phyloP scores from a whole-genome alignment of 1,140 invertebrate genomes.

The Bemisia tabaci region DNA sequence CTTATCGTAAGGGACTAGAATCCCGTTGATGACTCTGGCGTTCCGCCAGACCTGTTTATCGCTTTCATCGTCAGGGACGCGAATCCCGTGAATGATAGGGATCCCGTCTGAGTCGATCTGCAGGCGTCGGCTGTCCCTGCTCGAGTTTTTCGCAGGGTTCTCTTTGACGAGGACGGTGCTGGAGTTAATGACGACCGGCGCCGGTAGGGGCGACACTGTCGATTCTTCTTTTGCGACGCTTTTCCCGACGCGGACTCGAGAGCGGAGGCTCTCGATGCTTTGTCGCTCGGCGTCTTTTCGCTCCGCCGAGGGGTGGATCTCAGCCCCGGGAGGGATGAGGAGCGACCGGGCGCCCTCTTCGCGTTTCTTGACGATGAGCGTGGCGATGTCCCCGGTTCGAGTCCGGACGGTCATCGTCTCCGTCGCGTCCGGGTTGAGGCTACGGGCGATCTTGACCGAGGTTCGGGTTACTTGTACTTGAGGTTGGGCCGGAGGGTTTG shows the following conservation, averaged over 20 bases:
- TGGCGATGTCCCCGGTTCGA: conserved; percentile 53
- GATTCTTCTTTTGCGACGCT: neutral
- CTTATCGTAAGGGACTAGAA: conserved; percentile 38
- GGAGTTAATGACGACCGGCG: conserved; percentile 49
- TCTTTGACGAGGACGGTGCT: conserved; percentile 41
- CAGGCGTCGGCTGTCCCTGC: conserved; percentile 38
- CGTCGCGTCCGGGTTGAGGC: conserved; percentile 54
- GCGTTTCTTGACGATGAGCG: conserved; percentile 59
- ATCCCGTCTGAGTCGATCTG: conserved; percentile 52
- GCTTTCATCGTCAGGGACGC: conserved; percentile 65
- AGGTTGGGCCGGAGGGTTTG: no score
- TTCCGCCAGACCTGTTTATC: conserved; percentile 73
- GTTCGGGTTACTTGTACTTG: conserved; percentile 44
- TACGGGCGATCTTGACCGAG: conserved; percentile 58
- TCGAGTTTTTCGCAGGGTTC: conserved; percentile 32
- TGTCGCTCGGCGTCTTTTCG: no score
- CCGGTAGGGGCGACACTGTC: conserved; percentile 33
- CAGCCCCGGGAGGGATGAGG: no score
- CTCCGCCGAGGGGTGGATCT: no score
- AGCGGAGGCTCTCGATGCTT: no score
- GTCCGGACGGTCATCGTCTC: conserved; percentile 60
- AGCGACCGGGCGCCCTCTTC: conserved; percentile 30
- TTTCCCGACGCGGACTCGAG: neutral
- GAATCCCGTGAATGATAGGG: conserved; percentile 60
- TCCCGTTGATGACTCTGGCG: conserved; percentile 68